Base-by-base conservation (phyloP, 2,888 invertebrate genomes). In the Ophion ventricosus region DNA sequence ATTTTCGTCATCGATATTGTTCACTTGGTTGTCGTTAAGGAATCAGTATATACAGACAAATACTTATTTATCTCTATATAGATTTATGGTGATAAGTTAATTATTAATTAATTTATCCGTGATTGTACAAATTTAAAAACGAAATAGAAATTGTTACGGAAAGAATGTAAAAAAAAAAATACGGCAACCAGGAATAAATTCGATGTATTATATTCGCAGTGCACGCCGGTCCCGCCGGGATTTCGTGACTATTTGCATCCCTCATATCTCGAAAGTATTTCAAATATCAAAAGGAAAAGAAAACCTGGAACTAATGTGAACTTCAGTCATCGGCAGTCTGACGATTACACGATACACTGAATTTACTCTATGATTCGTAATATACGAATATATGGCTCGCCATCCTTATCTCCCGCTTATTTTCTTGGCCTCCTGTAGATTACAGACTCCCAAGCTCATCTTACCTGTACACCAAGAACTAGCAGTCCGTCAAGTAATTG, bases 201-300 rank as follows among this genome's bases (percentile, higher is more conserved):
- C 66, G 80, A 82, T 72, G 14, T 67, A 67, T 59, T 69, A 69
- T 49, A 40, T 56, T 74, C 25, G 69, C 76, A 82, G 80, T 85
- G 86, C 86, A 86, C 86, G 84, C 80, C 85, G 85, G 83, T 85
- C 84, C 78, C 73, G 78, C 82, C 80, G 84, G 83, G 75, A 87
- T 80, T 66, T 66, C 74, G 75, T 78, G 74, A 85, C 61, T 78
- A 64, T 83, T 70, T 83, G 83, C 85, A 85, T 85, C 85, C 85
- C 66, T 80, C 85, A 84, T 85, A 85, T 84, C 77, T 84, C 73
- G 74, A 73, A 76, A 79, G 1, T 73, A 49, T 74, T 78, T 26
- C 49, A 64, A 70, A 70, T 80, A 72, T 14, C 26, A 26, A 29
- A 40, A 49, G 61, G 26, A 59, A 57, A 57, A 17, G 26, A 20